phyloP scores from a whole-genome alignment of 1,140 invertebrate species.

The Ceratitis capitata region DNA sequence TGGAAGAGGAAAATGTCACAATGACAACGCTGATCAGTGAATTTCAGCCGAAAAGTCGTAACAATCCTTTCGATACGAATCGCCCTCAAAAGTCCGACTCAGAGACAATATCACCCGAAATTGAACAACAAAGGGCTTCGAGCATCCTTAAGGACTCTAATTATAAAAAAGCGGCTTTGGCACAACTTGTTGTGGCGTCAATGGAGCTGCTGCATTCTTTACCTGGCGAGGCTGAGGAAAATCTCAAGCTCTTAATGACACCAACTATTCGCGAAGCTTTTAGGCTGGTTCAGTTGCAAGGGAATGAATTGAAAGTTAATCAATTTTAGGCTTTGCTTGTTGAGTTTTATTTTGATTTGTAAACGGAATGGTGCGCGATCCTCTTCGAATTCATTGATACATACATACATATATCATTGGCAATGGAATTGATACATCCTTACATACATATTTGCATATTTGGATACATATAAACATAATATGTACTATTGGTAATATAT shows the following conservation, averaged over 20 bases:
- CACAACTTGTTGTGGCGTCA: slow-evolving; percentile 62
- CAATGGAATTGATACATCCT: slow-evolving; percentile 20
- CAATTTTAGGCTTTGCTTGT: slow-evolving; percentile 65
- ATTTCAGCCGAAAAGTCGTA: slow-evolving; percentile 68
- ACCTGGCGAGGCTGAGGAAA: slow-evolving; percentile 61
- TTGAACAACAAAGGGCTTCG: slow-evolving; percentile 77
- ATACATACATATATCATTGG: neutral
- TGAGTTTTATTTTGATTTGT: slow-evolving; percentile 66
- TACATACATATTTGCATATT: too few species aligned
- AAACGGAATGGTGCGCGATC: slow-evolving; percentile 39
- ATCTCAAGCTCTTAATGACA: slow-evolving; percentile 62
- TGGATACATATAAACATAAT: neutral
- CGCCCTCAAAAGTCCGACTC: slow-evolving; percentile 67
- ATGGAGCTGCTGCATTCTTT: slow-evolving; percentile 62
- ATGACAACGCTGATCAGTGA: slow-evolving; percentile 66
- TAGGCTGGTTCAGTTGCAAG: slow-evolving; percentile 63
- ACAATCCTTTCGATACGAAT: slow-evolving; percentile 68
- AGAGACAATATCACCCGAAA: slow-evolving; percentile 74
- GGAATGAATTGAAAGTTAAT: slow-evolving; percentile 63
- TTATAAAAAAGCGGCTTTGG: slow-evolving; percentile 60
- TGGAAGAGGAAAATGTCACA: slow-evolving; percentile 64
- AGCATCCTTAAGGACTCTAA: slow-evolving; percentile 79
- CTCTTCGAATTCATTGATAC: neutral
- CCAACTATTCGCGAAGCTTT: slow-evolving; percentile 64
- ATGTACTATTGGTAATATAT: neutral